phyloP scores from a whole-genome alignment of 2,888 invertebrate genomes.

The Resseliella maxima region DNA sequence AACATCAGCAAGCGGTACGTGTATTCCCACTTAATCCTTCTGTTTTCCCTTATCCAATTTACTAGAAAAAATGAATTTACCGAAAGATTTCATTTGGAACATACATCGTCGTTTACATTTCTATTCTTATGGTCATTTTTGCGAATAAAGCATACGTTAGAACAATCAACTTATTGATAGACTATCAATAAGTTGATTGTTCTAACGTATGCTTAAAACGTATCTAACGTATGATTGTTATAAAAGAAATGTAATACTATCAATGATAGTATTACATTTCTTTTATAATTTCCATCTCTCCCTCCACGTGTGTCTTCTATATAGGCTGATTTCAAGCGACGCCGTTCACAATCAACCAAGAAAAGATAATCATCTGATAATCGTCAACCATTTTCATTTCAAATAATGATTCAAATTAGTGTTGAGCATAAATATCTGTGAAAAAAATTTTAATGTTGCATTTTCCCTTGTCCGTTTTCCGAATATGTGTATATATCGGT shows the following conservation, averaged over 20 bases:
- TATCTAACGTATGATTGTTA: too few species aligned
- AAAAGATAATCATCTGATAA: slow-evolving; percentile 1
- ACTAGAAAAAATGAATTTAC: slow-evolving; percentile 68
- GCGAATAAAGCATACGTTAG: too few species aligned
- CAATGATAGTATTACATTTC: background rate
- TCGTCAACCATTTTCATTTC: background rate
- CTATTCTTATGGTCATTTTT: background rate
- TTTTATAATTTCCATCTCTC: too few species aligned
- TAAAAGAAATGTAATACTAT: background rate
- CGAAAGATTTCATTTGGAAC: slow-evolving; percentile 59
- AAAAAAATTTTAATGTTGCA: background rate
- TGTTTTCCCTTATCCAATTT: too few species aligned
- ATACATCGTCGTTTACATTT: background rate
- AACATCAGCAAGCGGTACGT: slow-evolving; percentile 57
- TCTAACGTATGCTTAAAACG: too few species aligned
- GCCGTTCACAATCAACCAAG: slow-evolving; percentile 2
- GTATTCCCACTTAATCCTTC: slow-evolving; percentile 67
- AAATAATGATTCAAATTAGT: background rate
- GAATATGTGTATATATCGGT: background rate
- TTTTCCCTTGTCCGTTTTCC: background rate
- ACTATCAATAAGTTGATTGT: too few species aligned
- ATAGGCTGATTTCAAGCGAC: slow-evolving; percentile 27
- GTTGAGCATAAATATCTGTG: background rate
- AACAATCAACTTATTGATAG: too few species aligned
- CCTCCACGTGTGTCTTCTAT: background rate